These are phyloP conservation scores for Plagodis pulveraria DNA, from an alignment of 2,888 invertebrate species.

Conservation along the genomic window DNA sequence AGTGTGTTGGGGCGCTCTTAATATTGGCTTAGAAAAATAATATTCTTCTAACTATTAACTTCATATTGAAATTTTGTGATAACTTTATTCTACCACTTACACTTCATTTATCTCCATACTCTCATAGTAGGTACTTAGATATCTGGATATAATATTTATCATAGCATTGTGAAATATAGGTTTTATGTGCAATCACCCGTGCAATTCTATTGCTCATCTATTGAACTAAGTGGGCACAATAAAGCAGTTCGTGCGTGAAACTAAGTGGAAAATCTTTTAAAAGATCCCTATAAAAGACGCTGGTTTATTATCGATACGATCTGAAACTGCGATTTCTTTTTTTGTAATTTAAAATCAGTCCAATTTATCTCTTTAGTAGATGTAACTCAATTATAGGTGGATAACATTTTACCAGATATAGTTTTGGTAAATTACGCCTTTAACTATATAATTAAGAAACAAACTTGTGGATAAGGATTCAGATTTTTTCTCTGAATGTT, in stretches of 20 bases:
- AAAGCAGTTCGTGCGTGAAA: slow-evolving; percentile 41
- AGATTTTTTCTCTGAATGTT: no score
- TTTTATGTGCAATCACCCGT: slow-evolving; percentile 31
- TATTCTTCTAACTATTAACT: no score
- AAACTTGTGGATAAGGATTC: no score
- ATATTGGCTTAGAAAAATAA: no score
- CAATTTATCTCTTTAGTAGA: background rate
- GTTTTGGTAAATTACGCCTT: no score
- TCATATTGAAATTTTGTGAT: no score
- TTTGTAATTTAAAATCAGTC: slow-evolving; percentile 4
- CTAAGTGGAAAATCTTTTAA: slow-evolving; percentile 36
- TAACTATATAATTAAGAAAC: no score
- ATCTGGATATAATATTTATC: slow-evolving; percentile 5
- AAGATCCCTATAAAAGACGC: slow-evolving; percentile 9
- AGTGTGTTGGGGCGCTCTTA: no score
- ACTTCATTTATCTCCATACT: no score
- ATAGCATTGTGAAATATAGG: slow-evolving; percentile 13
- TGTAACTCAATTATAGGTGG: background rate
- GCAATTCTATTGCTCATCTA: slow-evolving; percentile 41
- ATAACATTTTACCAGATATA: no score
- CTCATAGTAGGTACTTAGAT: no score
- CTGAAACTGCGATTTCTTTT: slow-evolving; percentile 12
- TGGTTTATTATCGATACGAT: slow-evolving; percentile 13
- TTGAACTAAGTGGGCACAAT: slow-evolving; percentile 34
- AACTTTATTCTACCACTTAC: no score